These are phyloP conservation scores for Cataglyphis livida DNA, from an alignment of 2,888 invertebrate genomes.

Conservation along the genomic window DNA sequence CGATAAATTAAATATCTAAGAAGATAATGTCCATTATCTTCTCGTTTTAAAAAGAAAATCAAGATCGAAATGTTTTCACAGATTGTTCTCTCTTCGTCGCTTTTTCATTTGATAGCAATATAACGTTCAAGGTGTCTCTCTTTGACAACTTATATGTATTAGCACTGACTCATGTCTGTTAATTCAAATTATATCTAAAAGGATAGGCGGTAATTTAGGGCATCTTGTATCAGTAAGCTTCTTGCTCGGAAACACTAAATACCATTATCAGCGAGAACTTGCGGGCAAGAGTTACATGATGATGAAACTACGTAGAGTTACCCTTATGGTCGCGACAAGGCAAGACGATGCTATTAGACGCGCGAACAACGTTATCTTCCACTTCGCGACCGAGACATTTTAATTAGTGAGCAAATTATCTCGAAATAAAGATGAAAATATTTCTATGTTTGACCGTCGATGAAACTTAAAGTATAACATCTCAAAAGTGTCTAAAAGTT, in stretches of 20 bases:
- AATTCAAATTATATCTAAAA: slow-evolving; percentile 1
- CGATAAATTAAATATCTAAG: slow-evolving; percentile 7
- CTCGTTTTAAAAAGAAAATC: background rate
- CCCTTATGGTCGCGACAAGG: slow-evolving; percentile 4
- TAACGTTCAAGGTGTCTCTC: background rate
- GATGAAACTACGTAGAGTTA: slow-evolving; percentile 15
- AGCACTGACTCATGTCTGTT: background rate
- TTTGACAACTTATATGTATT: slow-evolving; percentile 2
- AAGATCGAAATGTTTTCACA: background rate
- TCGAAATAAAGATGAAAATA: background rate
- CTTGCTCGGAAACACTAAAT: slow-evolving; percentile 32
- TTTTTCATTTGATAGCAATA: background rate
- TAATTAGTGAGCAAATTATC: slow-evolving; percentile 21
- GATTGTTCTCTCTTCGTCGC: background rate
- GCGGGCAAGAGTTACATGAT: slow-evolving; percentile 17
- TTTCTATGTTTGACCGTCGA: background rate
- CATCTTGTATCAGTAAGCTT: slow-evolving; percentile 16
- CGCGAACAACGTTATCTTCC: slow-evolving; percentile 11
- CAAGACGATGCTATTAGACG: slow-evolving; percentile 25
- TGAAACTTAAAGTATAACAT: background rate
- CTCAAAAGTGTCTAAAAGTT: background rate
- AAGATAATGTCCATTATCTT: background rate
- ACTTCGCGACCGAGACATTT: slow-evolving; percentile 2
- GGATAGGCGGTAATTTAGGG: background rate
- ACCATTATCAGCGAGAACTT: slow-evolving; percentile 45